Base-by-base conservation (phyloP, 2,797 vertebrate genomes). In the Crypturellus tataupa region DNA sequence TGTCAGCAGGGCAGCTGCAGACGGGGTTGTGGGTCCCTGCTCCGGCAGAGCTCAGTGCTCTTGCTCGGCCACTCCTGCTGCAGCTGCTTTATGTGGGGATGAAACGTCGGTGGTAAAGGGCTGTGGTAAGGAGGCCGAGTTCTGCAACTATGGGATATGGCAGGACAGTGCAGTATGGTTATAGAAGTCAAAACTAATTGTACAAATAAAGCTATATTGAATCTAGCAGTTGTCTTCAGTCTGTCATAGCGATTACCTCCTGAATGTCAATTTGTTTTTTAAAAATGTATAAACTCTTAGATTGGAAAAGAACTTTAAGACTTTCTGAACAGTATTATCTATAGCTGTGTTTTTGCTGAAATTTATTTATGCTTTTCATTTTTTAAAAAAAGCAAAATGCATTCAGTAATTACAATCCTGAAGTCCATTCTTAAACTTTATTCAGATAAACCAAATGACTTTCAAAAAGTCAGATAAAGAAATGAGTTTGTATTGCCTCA, bases 1-100 rank as follows among this genome's bases (percentile, higher is more conserved):
- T 67, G 55, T 44, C 63, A 77, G 15, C 16, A 25, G 14, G 5
- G 21, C 15, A 35, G 42, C 40, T 0, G 0, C 24, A 1, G 21
- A 3, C 14, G 4, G 3, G 37, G 40, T 60, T 79, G 9, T 44
- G 37, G 51, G 29, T 44, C 24, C 9, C 11, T 4, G 9, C 40
- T 47, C 9, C 76, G 2, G 1, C 40, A 42, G 40, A 42, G 2
- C 15, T 40, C 20, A 24, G 10, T 79, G 40, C 3, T 79, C 9
- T 55, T 56, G 11, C 33, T 81, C 9, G 11, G 15, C 21, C 42
- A 2, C 31, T 89, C 14, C 70, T 7, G 10, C 62, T 49, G n/a
- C 6, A 59, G 3, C 21, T 64, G 4, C 5, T 25, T 2, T 76
- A 89, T 23, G 10, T 40, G 44, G 23, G 21, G 4, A 53, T 23